A percentile compares a stretch with the other conserved stretches of the same genome.
phyloP scores from a whole-genome alignment of 2,888 invertebrate genomes.

The Apodemia duryi region DNA sequence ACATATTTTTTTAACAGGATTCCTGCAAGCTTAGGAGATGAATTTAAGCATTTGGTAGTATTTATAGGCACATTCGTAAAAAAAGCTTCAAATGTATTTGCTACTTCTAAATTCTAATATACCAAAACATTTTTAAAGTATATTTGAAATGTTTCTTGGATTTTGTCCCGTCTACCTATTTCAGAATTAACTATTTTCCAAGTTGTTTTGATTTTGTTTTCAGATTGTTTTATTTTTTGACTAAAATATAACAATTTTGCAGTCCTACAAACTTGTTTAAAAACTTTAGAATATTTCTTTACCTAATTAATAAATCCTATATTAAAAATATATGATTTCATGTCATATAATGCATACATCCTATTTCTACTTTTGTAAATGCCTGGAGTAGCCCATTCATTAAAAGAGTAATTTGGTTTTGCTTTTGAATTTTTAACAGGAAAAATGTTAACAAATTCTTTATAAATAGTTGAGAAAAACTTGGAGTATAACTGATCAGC shows the following conservation, averaged over 20 bases:
- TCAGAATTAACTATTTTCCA: not conserved
- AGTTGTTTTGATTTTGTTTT: not conserved
- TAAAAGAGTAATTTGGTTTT: not conserved
- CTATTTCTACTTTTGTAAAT: not conserved
- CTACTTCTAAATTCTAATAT: not conserved
- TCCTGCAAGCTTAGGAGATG: not conserved
- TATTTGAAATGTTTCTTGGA: no score
- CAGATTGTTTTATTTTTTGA: not conserved
- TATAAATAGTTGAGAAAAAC: not conserved
- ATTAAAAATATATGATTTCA: not conserved
- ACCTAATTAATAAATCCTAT: not conserved
- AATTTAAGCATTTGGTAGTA: not conserved
- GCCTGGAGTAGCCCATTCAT: not conserved
- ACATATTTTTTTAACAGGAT: not conserved
- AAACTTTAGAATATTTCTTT: not conserved
- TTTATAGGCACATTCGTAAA: not conserved
- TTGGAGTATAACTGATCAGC: not conserved
- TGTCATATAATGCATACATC: not conserved
- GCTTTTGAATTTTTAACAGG: not conserved
- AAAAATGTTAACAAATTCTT: not conserved
- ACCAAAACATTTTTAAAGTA: not conserved
- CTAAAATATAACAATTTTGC: not conserved
- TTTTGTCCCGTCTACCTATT: not conserved
- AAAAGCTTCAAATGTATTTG: not conserved
- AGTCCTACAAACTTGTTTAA: not conserved